A percentile compares a stretch with the other conserved stretches of the same genome.
Evolutionary conservation across 2,888 invertebrate species (phyloP).

Genomic region (Enchytraeus crypticus): DNA sequence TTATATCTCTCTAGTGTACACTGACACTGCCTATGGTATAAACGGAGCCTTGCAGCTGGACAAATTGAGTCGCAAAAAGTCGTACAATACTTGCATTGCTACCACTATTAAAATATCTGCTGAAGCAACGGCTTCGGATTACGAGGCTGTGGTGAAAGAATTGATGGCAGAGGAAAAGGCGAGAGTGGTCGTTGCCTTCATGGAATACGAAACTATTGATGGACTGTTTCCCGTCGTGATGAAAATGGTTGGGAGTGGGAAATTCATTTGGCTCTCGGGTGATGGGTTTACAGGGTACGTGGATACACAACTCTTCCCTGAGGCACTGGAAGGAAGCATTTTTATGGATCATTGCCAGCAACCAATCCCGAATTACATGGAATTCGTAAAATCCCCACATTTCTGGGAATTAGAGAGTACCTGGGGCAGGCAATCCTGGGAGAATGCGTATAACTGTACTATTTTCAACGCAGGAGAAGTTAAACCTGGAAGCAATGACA

Average conservation of each 20-base stretch:
- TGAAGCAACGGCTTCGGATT: neutral
- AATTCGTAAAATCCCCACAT: neutral
- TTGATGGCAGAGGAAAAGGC: neutral
- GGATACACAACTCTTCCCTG: conserved; percentile 10
- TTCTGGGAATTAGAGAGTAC: conserved; percentile 5
- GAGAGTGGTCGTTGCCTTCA: conserved; percentile 11
- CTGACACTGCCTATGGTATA: conserved; percentile 54
- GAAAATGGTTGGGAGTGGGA: neutral
- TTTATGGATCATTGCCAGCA: neutral
- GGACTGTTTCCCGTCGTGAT: neutral
- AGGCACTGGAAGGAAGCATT: conserved; percentile 5
- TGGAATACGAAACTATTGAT: neutral
- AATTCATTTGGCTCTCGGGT: conserved; percentile 7
- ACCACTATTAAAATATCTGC: neutral
- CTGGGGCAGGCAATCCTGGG: conserved; percentile 5
- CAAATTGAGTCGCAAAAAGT: neutral
- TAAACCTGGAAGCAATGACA: neutral
- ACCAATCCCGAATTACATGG: neutral
- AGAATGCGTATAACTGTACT: conserved; percentile 1
- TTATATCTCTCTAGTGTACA: conserved; percentile 65
- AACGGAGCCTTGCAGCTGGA: conserved; percentile 27
- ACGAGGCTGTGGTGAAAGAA: neutral
- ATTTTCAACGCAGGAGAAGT: neutral
- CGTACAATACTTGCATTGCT: conserved; percentile 11
- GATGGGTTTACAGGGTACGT: conserved; percentile 15